Evolutionary conservation across 2,113 vertebrate genomes (phyloP), one percentile per base, ranked within the genome.

Genomic region (Mellivora capensis): DNA sequence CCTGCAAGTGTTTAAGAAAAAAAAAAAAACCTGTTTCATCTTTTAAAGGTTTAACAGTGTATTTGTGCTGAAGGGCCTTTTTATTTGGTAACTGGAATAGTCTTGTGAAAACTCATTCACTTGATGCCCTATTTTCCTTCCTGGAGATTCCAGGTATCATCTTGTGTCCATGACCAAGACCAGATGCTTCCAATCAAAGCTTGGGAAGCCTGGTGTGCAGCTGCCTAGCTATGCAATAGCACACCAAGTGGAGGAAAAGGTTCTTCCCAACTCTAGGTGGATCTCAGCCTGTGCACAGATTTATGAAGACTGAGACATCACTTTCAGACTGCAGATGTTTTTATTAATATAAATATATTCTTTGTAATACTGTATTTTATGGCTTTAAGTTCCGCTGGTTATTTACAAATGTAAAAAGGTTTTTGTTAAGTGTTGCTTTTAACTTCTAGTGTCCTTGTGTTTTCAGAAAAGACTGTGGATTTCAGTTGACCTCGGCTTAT

Each of bases 361-460:
- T 4, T 14, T 98, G 61, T 96, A 69, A 94, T 90, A 96, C 34
- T 93, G 61, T 76, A 93, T 72, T 77, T 83, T 97, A 89, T 97
- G 96, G 89, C 92, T 98, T 64, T 80, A 83, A 76, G 54, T 97
- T 96, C 67, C 86, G 95, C 59, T 92, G 81, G 74, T 96, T 90
- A 93, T 94, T 21, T 98, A 95, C 86, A 91, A 83, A 42, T 61
- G 91, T 90, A 97, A 96, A 97, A 88, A 85, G 54, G 29, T 64
- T 94, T 98, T 89, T 52, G 54, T 61, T 59, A 97, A 97, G 80
- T 96, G 77, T 96, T 87, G 69, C 97, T 93, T 94, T 97, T 80
- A 89, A 88, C 91, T 97, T 93, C 27, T 81, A 77, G 57, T 94
- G 90, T 95, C 72, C 49, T 88, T 91, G 93, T 96, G 89, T 94